Evolutionary conservation across 30 jellyfish, hydroid and myxozoan genomes (phyloP), one percentile per base, ranked within the genome.

Genomic region (Chrysaora quinquecirrha): DNA sequence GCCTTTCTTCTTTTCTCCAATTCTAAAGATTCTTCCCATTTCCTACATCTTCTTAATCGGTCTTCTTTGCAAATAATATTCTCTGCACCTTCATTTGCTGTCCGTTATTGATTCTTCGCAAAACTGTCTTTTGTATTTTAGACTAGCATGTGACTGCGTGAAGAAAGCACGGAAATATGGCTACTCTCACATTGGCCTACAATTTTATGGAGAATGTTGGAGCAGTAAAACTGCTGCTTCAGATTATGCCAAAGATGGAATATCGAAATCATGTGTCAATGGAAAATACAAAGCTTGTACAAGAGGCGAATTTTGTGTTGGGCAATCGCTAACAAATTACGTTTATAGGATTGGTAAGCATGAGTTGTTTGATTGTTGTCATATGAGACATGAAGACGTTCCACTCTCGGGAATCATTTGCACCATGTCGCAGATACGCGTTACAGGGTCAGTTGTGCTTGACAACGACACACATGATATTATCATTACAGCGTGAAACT

Each of bases 171-270:
- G 87, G 34, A 25, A 43, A 34, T 27, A 6, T 30, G 54, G 54
- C 1, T 35, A 30, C 60, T 30, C 68, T 4, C 70, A 76, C 34
- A 4, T 76, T 56, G 87, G 78, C 16, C 28, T 76, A 1, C 87
- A 76, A 25, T 21, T 24, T 7, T 76, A 58, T 24, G 87, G 87
- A 16, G 87, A 76, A 35, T 76, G 87, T 43, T 76, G 87, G 87
- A 27, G 67, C 46, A 47, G 87, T 52, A 60, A 60, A 2, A 35
- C 61, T 0, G 34, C 70, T 7, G 61, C 54, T 3, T 32, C 31
- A 33, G 67, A 76, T 19, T 76, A 56, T 33, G 70, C 48, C 3
- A 76, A 24, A 1, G 61, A 76, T 58, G 87, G 87, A 14, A 61
- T 56, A n/a, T 34, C 87, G 3, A n/a, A 31, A 6, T 7, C 46